These are phyloP conservation scores for Hyperoodon ampullatus DNA, from an alignment of 2,113 vertebrate genomes.

Conservation along the genomic window DNA sequence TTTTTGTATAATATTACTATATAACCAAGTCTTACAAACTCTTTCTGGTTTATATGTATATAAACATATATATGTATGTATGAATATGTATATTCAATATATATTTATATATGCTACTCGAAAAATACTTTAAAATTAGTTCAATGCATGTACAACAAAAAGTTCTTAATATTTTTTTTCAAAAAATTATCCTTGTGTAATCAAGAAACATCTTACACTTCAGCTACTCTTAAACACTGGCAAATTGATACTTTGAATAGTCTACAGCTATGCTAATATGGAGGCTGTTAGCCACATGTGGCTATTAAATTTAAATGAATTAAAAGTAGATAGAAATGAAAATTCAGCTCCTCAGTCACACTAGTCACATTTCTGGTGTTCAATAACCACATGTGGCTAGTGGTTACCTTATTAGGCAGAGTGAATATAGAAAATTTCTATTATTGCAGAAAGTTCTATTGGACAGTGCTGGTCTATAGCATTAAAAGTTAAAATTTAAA, in stretches of 20 bases:
- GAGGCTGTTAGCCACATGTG: not conserved
- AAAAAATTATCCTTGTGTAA: not conserved
- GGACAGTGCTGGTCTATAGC: not conserved
- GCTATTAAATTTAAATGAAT: not conserved
- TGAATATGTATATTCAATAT: not conserved
- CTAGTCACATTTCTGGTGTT: not conserved
- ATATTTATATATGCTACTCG: not conserved
- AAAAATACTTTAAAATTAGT: slow-evolving; percentile 20
- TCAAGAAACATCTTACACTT: not conserved
- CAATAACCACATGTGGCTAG: not conserved
- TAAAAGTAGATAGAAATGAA: not conserved
- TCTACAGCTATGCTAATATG: not conserved
- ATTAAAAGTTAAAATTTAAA: not conserved
- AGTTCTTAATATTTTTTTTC: not conserved
- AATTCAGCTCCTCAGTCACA: not conserved
- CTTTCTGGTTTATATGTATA: not conserved
- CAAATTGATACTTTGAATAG: not conserved
- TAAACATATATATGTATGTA: not conserved
- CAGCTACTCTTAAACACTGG: not conserved
- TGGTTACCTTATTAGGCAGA: not conserved
- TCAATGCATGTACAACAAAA: not conserved
- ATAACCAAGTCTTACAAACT: not conserved
- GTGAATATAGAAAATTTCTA: not conserved
- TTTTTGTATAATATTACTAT: not conserved
- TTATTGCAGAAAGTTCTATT: not conserved